These are phyloP conservation scores for Saxicola maurus DNA, from an alignment of 2,797 vertebrate genomes.

Conservation along the genomic window DNA sequence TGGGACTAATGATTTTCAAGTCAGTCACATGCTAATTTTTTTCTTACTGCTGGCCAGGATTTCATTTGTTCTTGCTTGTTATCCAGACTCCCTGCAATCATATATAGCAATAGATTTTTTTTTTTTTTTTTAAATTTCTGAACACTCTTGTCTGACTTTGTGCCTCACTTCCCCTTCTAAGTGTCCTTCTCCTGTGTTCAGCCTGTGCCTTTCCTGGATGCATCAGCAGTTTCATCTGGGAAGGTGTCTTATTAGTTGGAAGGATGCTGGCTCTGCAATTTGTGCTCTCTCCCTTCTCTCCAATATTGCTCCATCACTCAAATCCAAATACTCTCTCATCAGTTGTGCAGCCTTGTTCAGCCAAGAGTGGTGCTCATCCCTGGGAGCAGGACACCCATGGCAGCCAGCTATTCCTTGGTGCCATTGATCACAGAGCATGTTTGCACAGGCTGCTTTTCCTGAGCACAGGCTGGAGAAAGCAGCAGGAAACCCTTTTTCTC, in stretches of 20 bases:
- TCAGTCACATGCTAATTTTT: neutral
- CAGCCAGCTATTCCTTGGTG: neutral
- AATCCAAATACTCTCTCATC: neutral
- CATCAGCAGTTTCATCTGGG: slow-evolving; percentile 51
- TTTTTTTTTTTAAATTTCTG: neutral
- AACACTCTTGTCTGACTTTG: slow-evolving; percentile 19
- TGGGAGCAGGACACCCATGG: neutral
- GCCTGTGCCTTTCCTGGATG: slow-evolving; percentile 21
- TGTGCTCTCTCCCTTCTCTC: neutral
- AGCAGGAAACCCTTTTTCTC: neutral
- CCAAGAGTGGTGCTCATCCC: fast-evolving
- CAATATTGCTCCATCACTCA: neutral
- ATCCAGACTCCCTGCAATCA: neutral
- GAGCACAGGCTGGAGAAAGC: neutral
- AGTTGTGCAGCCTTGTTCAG: fast-evolving
- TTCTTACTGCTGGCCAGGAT: neutral
- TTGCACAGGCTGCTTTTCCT: neutral
- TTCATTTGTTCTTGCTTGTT: neutral
- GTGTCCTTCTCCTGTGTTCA: slow-evolving; percentile 19
- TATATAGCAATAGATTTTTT: neutral
- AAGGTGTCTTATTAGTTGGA: slow-evolving; percentile 39
- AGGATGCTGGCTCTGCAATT: slow-evolving; percentile 49
- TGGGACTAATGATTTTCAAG: neutral
- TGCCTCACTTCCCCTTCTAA: slow-evolving; percentile 13
- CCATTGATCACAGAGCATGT: fast-evolving